phyloP scores from a whole-genome alignment of 2,113 vertebrate species.

The Notiomystis cincta region DNA sequence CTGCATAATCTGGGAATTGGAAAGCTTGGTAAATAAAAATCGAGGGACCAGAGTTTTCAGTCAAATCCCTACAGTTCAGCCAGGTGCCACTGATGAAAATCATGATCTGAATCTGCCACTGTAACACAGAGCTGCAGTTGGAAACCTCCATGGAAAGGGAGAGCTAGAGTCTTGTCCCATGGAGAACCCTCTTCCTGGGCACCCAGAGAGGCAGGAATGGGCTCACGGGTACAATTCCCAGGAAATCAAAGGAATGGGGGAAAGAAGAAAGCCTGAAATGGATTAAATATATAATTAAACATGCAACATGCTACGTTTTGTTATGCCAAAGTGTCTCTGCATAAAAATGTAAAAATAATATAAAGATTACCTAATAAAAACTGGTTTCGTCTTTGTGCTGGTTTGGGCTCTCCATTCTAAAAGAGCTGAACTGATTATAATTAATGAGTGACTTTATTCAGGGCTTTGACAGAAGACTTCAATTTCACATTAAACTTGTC shows the following conservation, averaged over 20 bases:
- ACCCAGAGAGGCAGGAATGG: background rate
- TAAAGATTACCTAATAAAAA: slow-evolving; percentile 47
- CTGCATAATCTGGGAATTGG: background rate
- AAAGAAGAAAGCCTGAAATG: background rate
- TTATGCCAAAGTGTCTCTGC: background rate
- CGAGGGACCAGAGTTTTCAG: background rate
- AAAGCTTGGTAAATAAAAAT: background rate
- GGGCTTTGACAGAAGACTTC: slow-evolving; percentile 34
- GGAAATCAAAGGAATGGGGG: background rate
- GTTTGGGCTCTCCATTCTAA: slow-evolving; percentile 27
- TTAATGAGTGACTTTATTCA: slow-evolving; percentile 46
- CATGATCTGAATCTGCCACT: background rate
- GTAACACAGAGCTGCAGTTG: background rate
- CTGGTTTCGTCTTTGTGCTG: slow-evolving; percentile 52
- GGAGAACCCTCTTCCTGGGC: background rate
- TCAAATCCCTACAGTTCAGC: background rate
- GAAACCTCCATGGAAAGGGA: background rate
- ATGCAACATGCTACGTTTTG: background rate
- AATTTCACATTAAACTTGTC: slow-evolving; percentile 42
- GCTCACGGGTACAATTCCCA: background rate
- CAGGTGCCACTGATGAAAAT: background rate
- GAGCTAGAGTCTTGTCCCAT: background rate
- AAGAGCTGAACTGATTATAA: slow-evolving; percentile 53
- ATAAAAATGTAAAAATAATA: slow-evolving; percentile 45
- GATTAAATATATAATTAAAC: background rate